Conservation (phyloP, 2,113 vertebrate genomes). For the Pseudorhombus dupliciocellatus region DNA sequence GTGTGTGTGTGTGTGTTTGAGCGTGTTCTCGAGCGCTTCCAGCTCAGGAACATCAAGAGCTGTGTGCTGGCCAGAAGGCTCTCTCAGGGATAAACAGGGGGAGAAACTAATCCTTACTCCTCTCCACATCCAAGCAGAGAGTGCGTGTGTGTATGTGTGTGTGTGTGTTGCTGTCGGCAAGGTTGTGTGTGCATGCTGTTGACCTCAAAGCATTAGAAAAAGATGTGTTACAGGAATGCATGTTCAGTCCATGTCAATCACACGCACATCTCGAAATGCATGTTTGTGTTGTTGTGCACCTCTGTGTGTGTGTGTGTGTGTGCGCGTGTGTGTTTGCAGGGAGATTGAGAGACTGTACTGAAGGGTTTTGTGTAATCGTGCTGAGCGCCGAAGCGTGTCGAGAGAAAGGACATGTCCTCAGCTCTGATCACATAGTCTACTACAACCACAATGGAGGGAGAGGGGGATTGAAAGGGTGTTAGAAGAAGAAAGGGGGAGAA, state of each 20-base stretch:
- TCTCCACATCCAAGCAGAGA: slow-evolving; percentile 46
- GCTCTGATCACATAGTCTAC: slow-evolving; percentile 73
- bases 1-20: slow-evolving; percentile 11
- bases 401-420: slow-evolving; percentile 79
- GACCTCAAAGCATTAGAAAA: slow-evolving; percentile 57
- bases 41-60: slow-evolving; percentile 72
- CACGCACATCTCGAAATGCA: slow-evolving; percentile 41
- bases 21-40: slow-evolving; percentile 45
- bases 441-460: slow-evolving; percentile 58
- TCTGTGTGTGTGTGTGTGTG: slow-evolving; percentile 34
- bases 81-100: slow-evolving; percentile 69
- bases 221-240: slow-evolving; percentile 38
- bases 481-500: slow-evolving; percentile 29
- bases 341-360: slow-evolving; percentile 50
- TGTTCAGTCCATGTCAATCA: slow-evolving; percentile 61
- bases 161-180: slow-evolving; percentile 35
- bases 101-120: slow-evolving; percentile 69
- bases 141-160: slow-evolving; percentile 20
- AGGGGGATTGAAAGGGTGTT: slow-evolving; percentile 46
- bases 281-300: slow-evolving; percentile 30
- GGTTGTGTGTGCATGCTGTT: slow-evolving; percentile 43
- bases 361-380: slow-evolving; percentile 79
- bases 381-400: slow-evolving; percentile 73
- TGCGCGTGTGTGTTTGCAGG: slow-evolving; percentile 28
- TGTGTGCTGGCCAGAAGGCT: slow-evolving; percentile 69